A percentile compares a stretch with the other conserved stretches of the same genome.
Conservation (phyloP, 2,113 vertebrate genomes). For the Etheostoma cragini region DNA sequence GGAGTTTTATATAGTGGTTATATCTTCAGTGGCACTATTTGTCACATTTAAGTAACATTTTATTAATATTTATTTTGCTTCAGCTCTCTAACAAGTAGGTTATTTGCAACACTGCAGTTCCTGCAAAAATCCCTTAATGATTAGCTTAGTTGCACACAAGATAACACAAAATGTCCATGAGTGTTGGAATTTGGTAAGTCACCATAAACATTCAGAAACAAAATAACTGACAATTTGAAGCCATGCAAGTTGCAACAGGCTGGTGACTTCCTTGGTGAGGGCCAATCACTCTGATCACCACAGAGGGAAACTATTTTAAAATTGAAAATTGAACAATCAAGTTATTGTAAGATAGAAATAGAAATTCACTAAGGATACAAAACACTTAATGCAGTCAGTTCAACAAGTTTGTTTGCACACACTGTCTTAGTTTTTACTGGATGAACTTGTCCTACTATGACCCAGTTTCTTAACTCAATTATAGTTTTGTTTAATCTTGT, state of each 20-base stretch:
- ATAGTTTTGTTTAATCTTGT: slow-evolving; percentile 53
- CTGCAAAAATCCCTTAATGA: background rate
- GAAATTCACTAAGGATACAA: background rate
- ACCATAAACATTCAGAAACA: background rate
- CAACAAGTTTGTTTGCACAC: slow-evolving; percentile 27
- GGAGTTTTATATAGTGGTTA: background rate
- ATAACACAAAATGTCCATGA: background rate
- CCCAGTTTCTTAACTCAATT: slow-evolving; percentile 60
- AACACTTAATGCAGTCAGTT: slow-evolving; percentile 3
- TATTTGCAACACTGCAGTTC: background rate
- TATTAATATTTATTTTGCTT: background rate
- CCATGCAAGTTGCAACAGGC: background rate
- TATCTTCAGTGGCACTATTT: background rate
- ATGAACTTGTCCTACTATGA: slow-evolving; percentile 48
- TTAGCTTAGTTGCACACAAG: background rate
- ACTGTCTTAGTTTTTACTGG: slow-evolving; percentile 23
- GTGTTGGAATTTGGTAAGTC: background rate
- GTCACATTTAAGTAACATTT: slow-evolving; percentile 2
- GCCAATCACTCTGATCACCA: background rate
- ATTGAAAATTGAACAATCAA: background rate
- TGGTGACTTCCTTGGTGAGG: background rate
- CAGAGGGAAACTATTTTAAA: background rate
- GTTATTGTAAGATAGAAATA: background rate
- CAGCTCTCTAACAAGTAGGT: background rate
- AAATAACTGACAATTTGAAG: background rate